Base-by-base conservation (phyloP, 2,888 invertebrate species). In the Campopleginae sp. region DNA sequence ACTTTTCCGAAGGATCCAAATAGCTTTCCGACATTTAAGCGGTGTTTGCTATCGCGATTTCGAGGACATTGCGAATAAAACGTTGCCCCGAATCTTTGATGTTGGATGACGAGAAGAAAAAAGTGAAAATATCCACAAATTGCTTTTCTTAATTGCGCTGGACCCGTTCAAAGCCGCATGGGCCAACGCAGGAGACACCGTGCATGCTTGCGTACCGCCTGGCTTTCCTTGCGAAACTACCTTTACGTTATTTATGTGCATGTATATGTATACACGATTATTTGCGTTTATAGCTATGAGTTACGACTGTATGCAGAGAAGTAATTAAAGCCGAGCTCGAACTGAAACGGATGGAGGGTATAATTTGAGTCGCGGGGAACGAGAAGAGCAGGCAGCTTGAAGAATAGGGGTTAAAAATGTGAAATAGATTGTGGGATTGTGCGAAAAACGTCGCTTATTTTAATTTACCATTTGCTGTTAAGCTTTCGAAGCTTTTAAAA, bases 291-390 rank as follows among this genome's bases (percentile, higher is more conserved):
- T 68, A 48, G 82, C 72, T 78, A 74, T 66, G 82, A 78, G 82
- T 82, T 78, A 82, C 66, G 82, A 78, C 66, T 78, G 72, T 78
- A 82, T 82, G 78, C 82, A 82, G 58, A 82, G 66, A 82, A 82
- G 82, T 72, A 78, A 54, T 78, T 78, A 78, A 72, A 77, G 77
- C 71, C 31, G 42, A 68, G 77, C 65, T 77, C 71, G 19, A 70
- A 63, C 71, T 77, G 76, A 44, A 63, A 68, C 63, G 77, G 71
- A 77, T 82, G 80, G 65, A 48, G 80, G 66, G 71, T 66, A 70
- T 80, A 72, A 80, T 78, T 78, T 54, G 44, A 70, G 46, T 14
- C 33, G 48, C 0, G 80, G 12, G 31, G 23, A 23, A 71, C 33
- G 70, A 23, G 61, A 70, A 19, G 61, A 46, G 38, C 38, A 38